phyloP scores from a whole-genome alignment of 2,113 vertebrate genomes.

The Ammodytes marinus region DNA sequence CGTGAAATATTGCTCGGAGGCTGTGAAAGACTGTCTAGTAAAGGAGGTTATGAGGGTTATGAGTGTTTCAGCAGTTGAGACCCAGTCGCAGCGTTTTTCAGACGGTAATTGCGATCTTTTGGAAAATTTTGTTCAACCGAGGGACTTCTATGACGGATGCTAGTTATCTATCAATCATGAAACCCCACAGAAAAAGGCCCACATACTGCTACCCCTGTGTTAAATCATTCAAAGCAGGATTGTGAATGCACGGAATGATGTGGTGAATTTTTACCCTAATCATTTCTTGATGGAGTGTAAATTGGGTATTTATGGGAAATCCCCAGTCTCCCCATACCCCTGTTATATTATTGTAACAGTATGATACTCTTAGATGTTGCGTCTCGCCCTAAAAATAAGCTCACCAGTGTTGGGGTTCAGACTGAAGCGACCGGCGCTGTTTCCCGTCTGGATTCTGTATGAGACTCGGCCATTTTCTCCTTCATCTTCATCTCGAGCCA shows the following conservation, averaged over 20 bases:
- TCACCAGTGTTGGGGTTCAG: conserved; percentile 93
- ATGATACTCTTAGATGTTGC: conserved; percentile 30
- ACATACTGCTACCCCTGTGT: conserved; percentile 20
- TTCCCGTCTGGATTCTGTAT: conserved; percentile 89
- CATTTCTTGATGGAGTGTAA: conserved; percentile 48
- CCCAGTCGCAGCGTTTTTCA: conserved; percentile 36
- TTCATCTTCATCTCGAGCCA: conserved; percentile 91
- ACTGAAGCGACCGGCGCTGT: conserved; percentile 88
- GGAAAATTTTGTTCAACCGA: conserved; percentile 59
- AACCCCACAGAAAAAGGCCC: conserved; percentile 20
- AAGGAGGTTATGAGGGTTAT: conserved; percentile 41
- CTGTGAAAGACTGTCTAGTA: conserved; percentile 41
- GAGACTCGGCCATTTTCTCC: conserved; percentile 94
- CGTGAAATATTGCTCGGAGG: conserved; percentile 54
- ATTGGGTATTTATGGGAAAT: conserved; percentile 41
- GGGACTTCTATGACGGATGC: conserved; percentile 28
- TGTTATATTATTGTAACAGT: conserved; percentile 28
- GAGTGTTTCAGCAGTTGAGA: conserved; percentile 60
- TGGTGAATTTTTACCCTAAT: conserved; percentile 13
- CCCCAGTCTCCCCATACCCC: conserved; percentile 5
- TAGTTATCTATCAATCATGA: conserved; percentile 62
- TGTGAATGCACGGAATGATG: conserved; percentile 27
- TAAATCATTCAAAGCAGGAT: conserved; percentile 42
- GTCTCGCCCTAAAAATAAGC: conserved; percentile 39
- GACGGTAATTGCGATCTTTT: conserved; percentile 38